Evolutionary conservation across 2,113 vertebrate genomes (phyloP).

Genomic region (Propithecus coquereli): DNA sequence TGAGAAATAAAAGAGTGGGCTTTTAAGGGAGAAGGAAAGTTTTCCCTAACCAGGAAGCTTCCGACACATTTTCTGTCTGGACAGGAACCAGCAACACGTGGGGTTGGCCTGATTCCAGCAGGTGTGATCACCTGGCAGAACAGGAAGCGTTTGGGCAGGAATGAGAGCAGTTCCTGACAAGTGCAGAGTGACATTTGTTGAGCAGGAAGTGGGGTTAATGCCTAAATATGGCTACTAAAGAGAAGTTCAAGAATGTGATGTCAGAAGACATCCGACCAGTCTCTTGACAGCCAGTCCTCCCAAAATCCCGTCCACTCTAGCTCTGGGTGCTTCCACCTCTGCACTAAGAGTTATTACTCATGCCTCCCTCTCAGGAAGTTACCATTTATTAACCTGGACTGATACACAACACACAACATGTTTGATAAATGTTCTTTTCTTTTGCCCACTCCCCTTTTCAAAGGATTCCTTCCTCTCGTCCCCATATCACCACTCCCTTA

Average conservation of each 20-base stretch:
- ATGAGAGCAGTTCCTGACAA: slow-evolving; percentile 43
- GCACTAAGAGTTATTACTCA: background rate
- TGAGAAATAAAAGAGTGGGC: background rate
- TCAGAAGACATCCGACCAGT: background rate
- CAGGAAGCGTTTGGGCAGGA: slow-evolving; percentile 24
- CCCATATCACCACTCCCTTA: background rate
- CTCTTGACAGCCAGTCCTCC: background rate
- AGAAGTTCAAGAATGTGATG: background rate
- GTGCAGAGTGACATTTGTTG: background rate
- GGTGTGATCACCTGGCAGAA: slow-evolving; percentile 45
- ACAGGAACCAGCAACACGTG: background rate
- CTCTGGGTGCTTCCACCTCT: background rate
- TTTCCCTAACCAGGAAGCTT: background rate
- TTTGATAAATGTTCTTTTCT: background rate
- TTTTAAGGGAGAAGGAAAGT: background rate
- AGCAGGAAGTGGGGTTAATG: background rate
- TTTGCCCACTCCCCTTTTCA: background rate
- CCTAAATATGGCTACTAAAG: slow-evolving; percentile 43
- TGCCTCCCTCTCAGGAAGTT: background rate
- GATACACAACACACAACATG: background rate
- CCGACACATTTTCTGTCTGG: background rate
- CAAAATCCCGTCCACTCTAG: background rate
- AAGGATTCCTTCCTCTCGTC: background rate
- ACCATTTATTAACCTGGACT: background rate
- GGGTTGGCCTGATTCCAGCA: slow-evolving; percentile 35